phyloP scores from a whole-genome alignment of 2,888 invertebrate species.

The Rhimphoctona megacephalus region DNA sequence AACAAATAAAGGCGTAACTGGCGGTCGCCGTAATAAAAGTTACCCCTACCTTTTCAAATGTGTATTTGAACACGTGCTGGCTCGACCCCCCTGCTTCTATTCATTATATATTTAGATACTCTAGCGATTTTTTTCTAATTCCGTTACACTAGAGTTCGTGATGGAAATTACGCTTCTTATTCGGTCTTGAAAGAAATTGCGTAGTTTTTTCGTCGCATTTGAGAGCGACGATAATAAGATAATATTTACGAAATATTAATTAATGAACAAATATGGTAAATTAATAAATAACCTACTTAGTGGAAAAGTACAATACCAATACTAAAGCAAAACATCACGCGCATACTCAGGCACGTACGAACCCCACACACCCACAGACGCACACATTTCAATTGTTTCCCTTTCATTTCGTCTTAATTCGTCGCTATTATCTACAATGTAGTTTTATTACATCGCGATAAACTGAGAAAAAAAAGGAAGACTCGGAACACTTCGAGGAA shows the following conservation, averaged over 20 bases:
- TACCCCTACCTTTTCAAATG: constrained; percentile 14
- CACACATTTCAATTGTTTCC: neutral
- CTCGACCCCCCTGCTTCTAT: constrained; percentile 5
- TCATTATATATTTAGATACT: constrained; percentile 21
- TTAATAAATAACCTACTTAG: neutral
- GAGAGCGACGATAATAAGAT: neutral
- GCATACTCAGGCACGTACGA: neutral
- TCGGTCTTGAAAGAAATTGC: neutral
- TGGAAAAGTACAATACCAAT: neutral
- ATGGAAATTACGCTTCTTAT: constrained; percentile 4
- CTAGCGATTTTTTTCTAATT: constrained; percentile 24
- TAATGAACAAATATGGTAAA: neutral
- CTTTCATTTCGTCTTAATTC: constrained; percentile 14
- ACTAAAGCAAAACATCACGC: neutral
- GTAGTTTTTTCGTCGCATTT: neutral
- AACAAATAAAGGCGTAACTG: constrained; percentile 59
- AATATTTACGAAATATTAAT: neutral
- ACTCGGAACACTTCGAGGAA: constrained; percentile 41
- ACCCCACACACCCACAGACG: neutral
- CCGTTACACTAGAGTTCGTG: constrained; percentile 20
- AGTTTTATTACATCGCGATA: constrained; percentile 34
- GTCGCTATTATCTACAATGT: constrained; percentile 18
- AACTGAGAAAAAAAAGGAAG: constrained; percentile 22
- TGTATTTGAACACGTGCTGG: constrained; percentile 53
- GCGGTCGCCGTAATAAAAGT: neutral